Percentiles rank a stretch among this genome's conserved stretches.
phyloP scores from a whole-genome alignment of 2,888 invertebrate species.

The Dilophus febrilis region DNA sequence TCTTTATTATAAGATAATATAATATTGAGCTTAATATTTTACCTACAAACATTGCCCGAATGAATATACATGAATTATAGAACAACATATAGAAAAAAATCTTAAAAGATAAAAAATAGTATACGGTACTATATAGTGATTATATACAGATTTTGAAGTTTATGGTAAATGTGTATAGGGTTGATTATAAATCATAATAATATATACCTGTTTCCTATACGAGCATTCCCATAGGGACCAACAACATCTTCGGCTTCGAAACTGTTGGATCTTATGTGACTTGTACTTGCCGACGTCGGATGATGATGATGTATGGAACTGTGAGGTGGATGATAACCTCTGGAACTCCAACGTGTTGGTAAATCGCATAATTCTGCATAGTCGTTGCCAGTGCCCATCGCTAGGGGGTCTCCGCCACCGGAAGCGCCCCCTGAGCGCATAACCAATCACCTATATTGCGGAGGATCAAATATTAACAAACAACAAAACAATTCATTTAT shows the following conservation, averaged over 20 bases:
- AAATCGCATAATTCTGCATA: constrained; percentile 33
- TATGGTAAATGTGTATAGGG: no score
- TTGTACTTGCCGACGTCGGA: constrained; percentile 17
- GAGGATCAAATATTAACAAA: no score
- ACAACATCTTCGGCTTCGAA: constrained; percentile 30
- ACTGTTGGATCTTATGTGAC: constrained; percentile 23
- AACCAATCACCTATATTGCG: constrained; percentile 14
- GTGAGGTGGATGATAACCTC: constrained; percentile 25
- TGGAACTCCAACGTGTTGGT: constrained; percentile 29
- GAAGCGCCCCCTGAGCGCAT: constrained; percentile 18
- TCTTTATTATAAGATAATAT: no score
- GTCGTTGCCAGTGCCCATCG: constrained; percentile 30
- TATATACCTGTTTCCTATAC: constrained; percentile 22
- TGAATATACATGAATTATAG: no score
- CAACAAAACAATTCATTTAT: no score
- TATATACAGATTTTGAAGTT: no score
- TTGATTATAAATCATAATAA: no score
- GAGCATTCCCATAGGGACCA: constrained; percentile 20
- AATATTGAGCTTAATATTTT: no score
- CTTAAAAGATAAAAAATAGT: no score
- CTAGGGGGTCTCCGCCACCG: constrained; percentile 24
- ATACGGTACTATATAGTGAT: no score
- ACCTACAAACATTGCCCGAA: no score
- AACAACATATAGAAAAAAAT: no score
- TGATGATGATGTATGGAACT: constrained; percentile 19